Evolutionary conservation across 2,888 invertebrate genomes (phyloP).

Genomic region (Galerucella nymphaeae): DNA sequence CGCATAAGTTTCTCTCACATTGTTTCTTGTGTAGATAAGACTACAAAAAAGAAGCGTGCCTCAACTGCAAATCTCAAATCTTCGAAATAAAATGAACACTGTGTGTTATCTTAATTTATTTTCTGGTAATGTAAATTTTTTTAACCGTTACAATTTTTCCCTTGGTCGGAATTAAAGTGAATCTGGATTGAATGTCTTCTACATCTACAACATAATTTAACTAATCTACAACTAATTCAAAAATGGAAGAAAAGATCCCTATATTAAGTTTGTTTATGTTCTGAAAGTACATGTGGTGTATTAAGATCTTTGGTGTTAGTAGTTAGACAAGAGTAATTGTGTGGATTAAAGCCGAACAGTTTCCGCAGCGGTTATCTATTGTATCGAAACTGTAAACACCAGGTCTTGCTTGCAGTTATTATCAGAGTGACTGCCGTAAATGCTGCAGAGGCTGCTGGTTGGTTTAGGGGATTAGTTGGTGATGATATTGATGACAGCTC

Average conservation of each 20-base stretch:
- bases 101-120: conserved; percentile 20
- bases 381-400: conserved; percentile 50
- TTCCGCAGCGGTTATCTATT: conserved; percentile 51
- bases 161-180: too few species aligned
- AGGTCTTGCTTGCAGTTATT: conserved; percentile 41
- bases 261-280: neutral
- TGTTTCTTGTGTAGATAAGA: conserved; percentile 43
- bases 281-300: neutral
- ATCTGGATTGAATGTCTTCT: too few species aligned
- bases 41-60: conserved; percentile 41
- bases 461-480: neutral
- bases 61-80: conserved; percentile 36
- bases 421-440: conserved; percentile 31
- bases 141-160: too few species aligned
- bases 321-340: conserved; percentile 49
- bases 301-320: conserved; percentile 23
- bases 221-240: neutral
- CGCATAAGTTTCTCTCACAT: conserved; percentile 39
- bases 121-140: neutral
- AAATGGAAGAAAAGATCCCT: neutral
- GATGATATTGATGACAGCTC: neutral
- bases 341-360: conserved; percentile 51
- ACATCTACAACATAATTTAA: neutral
- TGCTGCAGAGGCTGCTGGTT: conserved; percentile 42
- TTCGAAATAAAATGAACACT: conserved; percentile 30